phyloP scores from a whole-genome alignment of 2,113 vertebrate genomes.

The Otocyon megalotis region DNA sequence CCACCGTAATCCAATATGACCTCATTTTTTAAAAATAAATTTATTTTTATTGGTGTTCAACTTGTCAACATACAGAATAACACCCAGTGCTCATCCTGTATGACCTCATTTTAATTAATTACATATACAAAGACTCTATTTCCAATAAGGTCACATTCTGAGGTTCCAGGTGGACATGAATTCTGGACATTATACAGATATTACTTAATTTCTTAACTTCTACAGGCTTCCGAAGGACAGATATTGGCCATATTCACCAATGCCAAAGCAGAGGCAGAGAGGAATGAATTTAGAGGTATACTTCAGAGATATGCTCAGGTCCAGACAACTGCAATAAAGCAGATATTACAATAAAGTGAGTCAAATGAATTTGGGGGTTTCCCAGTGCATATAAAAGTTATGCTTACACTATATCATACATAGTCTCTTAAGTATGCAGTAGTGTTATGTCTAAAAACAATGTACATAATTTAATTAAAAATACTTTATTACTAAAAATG shows the following conservation, averaged over 20 bases:
- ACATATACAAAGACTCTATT: neutral
- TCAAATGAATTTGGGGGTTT: neutral
- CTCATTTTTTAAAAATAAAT: neutral
- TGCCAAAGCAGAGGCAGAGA: neutral
- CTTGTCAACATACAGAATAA: too few relatives aligned
- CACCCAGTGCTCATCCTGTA: too few relatives aligned
- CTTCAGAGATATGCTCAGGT: neutral
- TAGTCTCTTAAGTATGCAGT: neutral
- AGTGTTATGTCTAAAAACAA: neutral
- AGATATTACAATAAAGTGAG: neutral
- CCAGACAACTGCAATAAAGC: neutral
- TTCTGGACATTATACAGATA: neutral
- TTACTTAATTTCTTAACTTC: neutral
- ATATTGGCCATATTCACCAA: neutral
- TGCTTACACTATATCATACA: neutral
- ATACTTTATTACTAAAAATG: neutral
- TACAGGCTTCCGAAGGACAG: neutral
- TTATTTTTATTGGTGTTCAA: too few relatives aligned
- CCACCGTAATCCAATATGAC: neutral
- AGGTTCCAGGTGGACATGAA: neutral
- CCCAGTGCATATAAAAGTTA: neutral
- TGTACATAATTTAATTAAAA: neutral
- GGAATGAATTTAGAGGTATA: neutral
- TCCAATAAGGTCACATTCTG: slow-evolving; percentile 7
- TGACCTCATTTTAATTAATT: neutral